phyloP scores from a whole-genome alignment of 2,113 vertebrate genomes.

The Alethe diademata region DNA sequence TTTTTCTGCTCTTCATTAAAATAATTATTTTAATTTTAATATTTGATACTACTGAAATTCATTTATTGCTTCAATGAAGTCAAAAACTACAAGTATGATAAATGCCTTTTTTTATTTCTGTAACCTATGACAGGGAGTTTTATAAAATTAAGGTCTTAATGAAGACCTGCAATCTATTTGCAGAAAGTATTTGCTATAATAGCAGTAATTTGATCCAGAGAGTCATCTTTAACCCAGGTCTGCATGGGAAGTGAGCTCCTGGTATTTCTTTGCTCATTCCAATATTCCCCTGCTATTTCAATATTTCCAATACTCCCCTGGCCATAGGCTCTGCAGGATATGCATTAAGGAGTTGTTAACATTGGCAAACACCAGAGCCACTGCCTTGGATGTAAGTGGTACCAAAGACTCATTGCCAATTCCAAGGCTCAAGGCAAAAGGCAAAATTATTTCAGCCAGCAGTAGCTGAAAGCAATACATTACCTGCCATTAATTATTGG shows the following conservation, averaged over 20 bases:
- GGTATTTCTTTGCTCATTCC: neutral
- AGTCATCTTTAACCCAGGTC: neutral
- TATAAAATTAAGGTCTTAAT: neutral
- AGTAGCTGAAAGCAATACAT: neutral
- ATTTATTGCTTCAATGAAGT: neutral
- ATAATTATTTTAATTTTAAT: neutral
- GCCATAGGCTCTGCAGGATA: neutral
- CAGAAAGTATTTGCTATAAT: neutral
- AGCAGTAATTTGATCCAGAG: neutral
- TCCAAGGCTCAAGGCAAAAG: neutral
- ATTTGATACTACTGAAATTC: neutral
- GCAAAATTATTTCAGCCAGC: neutral
- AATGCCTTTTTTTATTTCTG: neutral
- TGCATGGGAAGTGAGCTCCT: neutral
- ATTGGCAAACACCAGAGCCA: neutral
- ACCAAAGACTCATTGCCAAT: neutral
- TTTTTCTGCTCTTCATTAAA: neutral
- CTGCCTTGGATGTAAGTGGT: neutral
- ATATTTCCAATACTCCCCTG: neutral
- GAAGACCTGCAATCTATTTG: neutral
- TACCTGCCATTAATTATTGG: neutral
- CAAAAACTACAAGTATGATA: neutral
- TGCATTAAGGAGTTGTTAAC: neutral
- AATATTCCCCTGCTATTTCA: neutral
- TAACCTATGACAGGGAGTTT: neutral